Conservation (phyloP, 2,113 vertebrate genomes). For the Perca flavescens region DNA sequence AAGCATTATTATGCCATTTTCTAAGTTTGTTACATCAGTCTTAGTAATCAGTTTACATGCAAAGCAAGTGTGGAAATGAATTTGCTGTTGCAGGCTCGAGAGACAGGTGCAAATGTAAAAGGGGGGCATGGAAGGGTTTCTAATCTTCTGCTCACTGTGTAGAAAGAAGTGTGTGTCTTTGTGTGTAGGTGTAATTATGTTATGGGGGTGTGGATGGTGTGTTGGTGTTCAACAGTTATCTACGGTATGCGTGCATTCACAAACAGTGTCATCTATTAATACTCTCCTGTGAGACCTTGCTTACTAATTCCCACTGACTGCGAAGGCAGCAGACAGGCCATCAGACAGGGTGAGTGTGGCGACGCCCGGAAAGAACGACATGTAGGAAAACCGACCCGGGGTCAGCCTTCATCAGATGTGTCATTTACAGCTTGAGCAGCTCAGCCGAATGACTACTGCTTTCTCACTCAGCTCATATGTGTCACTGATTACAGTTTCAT, state of each 20-base stretch:
- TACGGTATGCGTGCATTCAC: background rate
- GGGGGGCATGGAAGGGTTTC: background rate
- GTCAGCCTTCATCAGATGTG: constrained; percentile 63
- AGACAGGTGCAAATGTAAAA: background rate
- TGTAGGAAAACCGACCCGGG: constrained; percentile 37
- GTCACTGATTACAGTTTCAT: constrained; percentile 67
- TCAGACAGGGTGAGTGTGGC: constrained; percentile 1
- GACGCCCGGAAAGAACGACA: background rate
- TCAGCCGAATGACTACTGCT: constrained; percentile 12
- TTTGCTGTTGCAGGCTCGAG: background rate
- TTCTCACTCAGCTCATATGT: constrained; percentile 34
- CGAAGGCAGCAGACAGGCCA: constrained; percentile 4
- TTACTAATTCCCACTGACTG: constrained; percentile 28
- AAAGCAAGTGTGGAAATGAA: background rate
- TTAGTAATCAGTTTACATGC: background rate
- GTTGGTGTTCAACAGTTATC: background rate
- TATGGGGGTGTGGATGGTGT: background rate
- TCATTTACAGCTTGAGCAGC: constrained; percentile 45
- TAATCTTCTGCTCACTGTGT: background rate
- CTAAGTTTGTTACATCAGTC: background rate
- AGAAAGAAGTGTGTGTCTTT: background rate
- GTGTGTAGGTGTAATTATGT: background rate
- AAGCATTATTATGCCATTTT: too few relatives aligned
- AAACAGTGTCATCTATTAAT: constrained; percentile 28
- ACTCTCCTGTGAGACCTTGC: constrained; percentile 29